Evolutionary conservation across 1,140 invertebrate genomes (phyloP).

Genomic region (Lepidurus couesii): DNA sequence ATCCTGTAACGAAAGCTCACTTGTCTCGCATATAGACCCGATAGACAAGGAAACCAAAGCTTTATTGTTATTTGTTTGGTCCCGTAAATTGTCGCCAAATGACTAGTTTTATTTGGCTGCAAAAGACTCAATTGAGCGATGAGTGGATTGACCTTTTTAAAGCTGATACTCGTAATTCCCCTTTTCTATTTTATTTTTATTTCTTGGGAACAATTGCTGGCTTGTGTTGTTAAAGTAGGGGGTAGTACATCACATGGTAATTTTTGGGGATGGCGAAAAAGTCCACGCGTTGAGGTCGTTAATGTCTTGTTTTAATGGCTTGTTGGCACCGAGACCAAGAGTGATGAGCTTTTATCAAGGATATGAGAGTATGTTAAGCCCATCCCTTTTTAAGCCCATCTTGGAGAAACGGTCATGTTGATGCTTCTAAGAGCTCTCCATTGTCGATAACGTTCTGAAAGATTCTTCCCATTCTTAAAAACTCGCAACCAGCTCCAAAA

Average conservation of each 20-base stretch:
- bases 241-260: too few relatives aligned
- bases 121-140: too few relatives aligned
- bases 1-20: too few relatives aligned
- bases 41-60: too few relatives aligned
- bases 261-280: background rate
- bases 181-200: constrained; percentile 1
- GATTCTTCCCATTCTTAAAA: background rate
- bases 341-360: constrained; percentile 10
- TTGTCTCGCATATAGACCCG: too few relatives aligned
- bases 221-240: background rate
- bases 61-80: too few relatives aligned
- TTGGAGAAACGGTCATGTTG: too few relatives aligned
- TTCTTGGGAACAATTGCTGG: background rate
- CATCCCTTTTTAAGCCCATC: background rate
- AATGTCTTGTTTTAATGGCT: background rate
- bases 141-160: too few relatives aligned
- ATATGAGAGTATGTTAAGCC: background rate
- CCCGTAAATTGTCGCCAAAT: too few relatives aligned
- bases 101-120: too few relatives aligned
- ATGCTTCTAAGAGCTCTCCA: too few relatives aligned
- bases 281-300: background rate
- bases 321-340: background rate
- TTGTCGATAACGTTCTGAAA: too few relatives aligned
- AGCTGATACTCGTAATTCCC: background rate
- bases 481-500: background rate